Conservation (phyloP, 37 sponge, comb jelly and placozoan species). For the Agelas oroides region DNA sequence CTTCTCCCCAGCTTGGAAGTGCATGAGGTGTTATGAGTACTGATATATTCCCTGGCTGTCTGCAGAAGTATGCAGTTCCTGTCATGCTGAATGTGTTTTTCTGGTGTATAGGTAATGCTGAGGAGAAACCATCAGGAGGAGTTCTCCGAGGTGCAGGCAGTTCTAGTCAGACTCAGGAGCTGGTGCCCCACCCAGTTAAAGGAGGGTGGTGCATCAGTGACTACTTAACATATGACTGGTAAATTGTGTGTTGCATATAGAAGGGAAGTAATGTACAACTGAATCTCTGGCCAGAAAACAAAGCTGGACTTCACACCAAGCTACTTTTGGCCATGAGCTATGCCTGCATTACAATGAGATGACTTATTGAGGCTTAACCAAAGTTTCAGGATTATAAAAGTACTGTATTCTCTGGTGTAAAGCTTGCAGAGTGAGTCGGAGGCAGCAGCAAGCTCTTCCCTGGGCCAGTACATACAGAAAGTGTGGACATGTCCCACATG, state of each 20-base stretch:
- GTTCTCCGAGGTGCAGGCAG: too few relatives aligned
- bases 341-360: neutral
- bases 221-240: constrained; percentile 84
- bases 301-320: neutral
- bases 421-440: constrained; percentile 22
- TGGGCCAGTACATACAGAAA: constrained; percentile 38
- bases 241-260: too few relatives aligned
- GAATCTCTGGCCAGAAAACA: too few relatives aligned
- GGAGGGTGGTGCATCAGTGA: constrained; percentile 70
- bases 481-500: constrained; percentile 78
- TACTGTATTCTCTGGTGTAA: neutral
- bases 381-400: neutral
- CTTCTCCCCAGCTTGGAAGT: too few relatives aligned
- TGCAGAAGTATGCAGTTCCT: too few relatives aligned
- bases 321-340: neutral
- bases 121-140: too few relatives aligned
- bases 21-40: too few relatives aligned
- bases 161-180: too few relatives aligned
- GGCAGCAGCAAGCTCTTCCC: constrained; percentile 12
- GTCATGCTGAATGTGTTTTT: too few relatives aligned
- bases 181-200: constrained; percentile 61
- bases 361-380: neutral
- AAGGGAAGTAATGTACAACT: too few relatives aligned
- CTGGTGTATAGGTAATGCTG: too few relatives aligned
- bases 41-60: too few relatives aligned